These are phyloP conservation scores for Temnothorax nylanderi DNA, from an alignment of 1,140 invertebrate genomes.

Conservation along the genomic window DNA sequence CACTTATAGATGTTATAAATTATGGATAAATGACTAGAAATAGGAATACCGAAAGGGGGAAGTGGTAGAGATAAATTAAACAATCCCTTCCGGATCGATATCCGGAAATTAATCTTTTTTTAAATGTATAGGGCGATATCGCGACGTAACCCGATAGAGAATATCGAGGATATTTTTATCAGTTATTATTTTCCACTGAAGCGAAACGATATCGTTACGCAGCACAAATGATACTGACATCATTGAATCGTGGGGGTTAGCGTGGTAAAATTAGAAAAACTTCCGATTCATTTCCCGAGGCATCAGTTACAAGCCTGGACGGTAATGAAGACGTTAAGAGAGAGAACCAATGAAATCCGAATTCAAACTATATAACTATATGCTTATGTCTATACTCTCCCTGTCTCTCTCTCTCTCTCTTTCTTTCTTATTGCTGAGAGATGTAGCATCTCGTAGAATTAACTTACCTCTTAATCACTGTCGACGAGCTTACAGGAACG, in stretches of 20 bases:
- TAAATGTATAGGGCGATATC: not conserved
- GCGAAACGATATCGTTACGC: not conserved
- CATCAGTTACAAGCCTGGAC: slow-evolving; percentile 14
- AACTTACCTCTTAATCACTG: slow-evolving; percentile 9
- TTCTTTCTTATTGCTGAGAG: not conserved
- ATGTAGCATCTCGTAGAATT: slow-evolving; percentile 27
- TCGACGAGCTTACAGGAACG: slow-evolving; percentile 14
- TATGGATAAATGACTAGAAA: slow-evolving; percentile 6
- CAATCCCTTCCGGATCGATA: too few relatives aligned
- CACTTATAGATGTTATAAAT: not conserved
- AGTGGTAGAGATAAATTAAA: not conserved
- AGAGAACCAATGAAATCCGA: slow-evolving; percentile 43
- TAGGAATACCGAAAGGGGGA: not conserved
- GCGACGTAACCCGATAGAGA: not conserved
- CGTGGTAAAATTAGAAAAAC: not conserved
- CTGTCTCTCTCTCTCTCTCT: not conserved
- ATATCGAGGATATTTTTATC: not conserved
- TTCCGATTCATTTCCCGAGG: not conserved
- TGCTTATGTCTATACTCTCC: not conserved
- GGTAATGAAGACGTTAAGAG: slow-evolving; percentile 48
- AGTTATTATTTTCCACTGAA: not conserved
- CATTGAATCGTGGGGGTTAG: not conserved
- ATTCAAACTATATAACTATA: slow-evolving; percentile 16
- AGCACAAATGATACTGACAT: not conserved
- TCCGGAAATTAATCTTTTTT: not conserved